These are phyloP conservation scores for Serilophus lunatus DNA, from an alignment of 2,113 vertebrate genomes.

Conservation along the genomic window DNA sequence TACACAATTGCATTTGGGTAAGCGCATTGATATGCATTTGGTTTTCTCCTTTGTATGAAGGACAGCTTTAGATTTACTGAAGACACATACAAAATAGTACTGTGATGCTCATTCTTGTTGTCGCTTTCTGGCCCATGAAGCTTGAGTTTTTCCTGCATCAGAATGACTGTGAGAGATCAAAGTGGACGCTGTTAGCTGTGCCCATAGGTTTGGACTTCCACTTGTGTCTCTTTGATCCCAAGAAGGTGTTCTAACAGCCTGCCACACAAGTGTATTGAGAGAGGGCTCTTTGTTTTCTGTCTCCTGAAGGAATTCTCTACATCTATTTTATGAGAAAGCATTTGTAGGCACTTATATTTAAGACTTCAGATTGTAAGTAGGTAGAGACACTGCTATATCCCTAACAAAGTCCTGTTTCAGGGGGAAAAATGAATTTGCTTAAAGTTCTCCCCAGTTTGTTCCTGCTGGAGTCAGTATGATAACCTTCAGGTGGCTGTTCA, in stretches of 20 bases:
- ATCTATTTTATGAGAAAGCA: background rate
- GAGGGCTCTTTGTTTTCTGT: background rate
- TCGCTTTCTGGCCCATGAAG: background rate
- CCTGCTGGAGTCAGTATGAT: background rate
- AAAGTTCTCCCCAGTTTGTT: background rate
- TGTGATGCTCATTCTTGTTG: background rate
- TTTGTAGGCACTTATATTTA: background rate
- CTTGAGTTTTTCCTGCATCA: background rate
- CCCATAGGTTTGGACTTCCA: background rate
- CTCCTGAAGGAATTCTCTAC: background rate
- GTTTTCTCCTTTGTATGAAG: background rate
- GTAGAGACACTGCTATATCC: background rate
- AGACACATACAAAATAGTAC: background rate
- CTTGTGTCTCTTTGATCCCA: background rate
- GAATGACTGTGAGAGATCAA: background rate
- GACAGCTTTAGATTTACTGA: background rate
- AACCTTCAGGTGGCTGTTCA: background rate
- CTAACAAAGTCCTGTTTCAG: background rate
- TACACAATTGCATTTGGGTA: slow-evolving; percentile 2
- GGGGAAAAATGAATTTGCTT: background rate
- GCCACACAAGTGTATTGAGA: background rate
- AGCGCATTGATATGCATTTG: slow-evolving; percentile 22
- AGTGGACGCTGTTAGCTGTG: background rate
- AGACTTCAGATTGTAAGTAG: background rate
- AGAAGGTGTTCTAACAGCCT: background rate